Base-by-base conservation (phyloP, 92 coral and sea anemone species). In the Phymanthus crucifer region DNA sequence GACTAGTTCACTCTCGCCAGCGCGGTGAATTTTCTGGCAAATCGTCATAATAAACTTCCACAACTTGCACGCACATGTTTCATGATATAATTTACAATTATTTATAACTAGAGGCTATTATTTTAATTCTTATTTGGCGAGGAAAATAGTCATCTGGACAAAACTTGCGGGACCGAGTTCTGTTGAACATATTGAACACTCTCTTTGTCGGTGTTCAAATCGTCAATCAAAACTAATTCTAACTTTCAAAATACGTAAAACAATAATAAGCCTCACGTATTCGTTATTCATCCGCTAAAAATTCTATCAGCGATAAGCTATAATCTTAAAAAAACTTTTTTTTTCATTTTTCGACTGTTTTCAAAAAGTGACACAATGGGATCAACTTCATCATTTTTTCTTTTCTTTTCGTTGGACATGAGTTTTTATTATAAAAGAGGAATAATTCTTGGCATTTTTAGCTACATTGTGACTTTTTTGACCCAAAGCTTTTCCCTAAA, bases 381-480 rank as follows among this genome's bases (percentile, higher is more conserved):
- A 61, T 34, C 26, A 61, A 18, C 36, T 4, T 29, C 32, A 9
- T 61, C 68, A 61, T 26, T 2, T 11, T 61, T 18, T 61, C 0
- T 61, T 61, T 61, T 29, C 19, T 29, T 61, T 61, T 29, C 6
- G 16, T 61, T 18, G 17, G 13, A 17, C 4, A 10, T 0, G 23
- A 61, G 29, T 61, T 27, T 27, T 3, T 23, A 3, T 4, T 2
- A 14, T 27, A 10, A n/a, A 61, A 61, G 29, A 61, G 34, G 3
- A 61, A 24, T 27, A 29, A 27, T 61, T 12, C 34, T 61, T 24
- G 34, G 7, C 26, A 61, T 61, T 27, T 27, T 27, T 27, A 71
- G 19, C 19, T 35, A 32, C 54, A 40, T 40, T 19, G 75, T 71
- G 75, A 71, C 75, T 34, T 69, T 69, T 34, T 40, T 71, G 75